phyloP scores from a whole-genome alignment of 2,797 vertebrate genomes.

The Clamator glandarius region DNA sequence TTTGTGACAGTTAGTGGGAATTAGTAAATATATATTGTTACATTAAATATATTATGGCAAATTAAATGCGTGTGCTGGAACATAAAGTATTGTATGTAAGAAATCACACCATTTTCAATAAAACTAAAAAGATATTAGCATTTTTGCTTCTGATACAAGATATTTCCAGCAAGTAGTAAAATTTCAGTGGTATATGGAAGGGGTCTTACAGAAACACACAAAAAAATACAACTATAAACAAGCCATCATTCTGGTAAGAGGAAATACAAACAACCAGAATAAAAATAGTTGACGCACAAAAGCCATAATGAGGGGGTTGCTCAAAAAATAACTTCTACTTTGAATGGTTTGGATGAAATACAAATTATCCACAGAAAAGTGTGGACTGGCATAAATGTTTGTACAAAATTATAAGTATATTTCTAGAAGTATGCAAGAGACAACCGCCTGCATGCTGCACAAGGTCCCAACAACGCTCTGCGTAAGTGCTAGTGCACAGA shows the following conservation, averaged over 20 bases:
- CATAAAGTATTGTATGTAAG: slow-evolving; percentile 62
- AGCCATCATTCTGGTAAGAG: slow-evolving; percentile 84
- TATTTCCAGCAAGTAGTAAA: slow-evolving; percentile 71
- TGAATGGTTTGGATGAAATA: slow-evolving; percentile 87
- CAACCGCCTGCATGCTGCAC: slow-evolving; percentile 88
- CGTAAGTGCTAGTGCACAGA: slow-evolving; percentile 82
- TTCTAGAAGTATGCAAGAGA: slow-evolving; percentile 86
- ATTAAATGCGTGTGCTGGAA: too few relatives aligned
- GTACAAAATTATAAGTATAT: slow-evolving; percentile 90
- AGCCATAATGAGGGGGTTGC: slow-evolving; percentile 87
- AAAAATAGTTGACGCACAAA: slow-evolving; percentile 86
- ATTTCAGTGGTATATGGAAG: slow-evolving; percentile 73
- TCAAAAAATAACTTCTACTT: slow-evolving; percentile 86
- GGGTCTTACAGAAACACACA: slow-evolving; percentile 75
- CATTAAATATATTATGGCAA: slow-evolving; percentile 63
- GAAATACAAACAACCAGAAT: slow-evolving; percentile 86
- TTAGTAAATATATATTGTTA: slow-evolving; percentile 58
- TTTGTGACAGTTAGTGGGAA: slow-evolving; percentile 40
- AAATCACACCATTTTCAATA: slow-evolving; percentile 65
- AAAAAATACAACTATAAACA: slow-evolving; percentile 82
- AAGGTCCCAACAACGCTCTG: slow-evolving; percentile 84
- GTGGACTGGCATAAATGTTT: slow-evolving; percentile 89
- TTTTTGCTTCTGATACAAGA: slow-evolving; percentile 69
- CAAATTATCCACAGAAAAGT: slow-evolving; percentile 88
- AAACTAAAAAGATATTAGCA: slow-evolving; percentile 65